Conservation (phyloP, 2,113 vertebrate species). For the human region GRCh38 chrX:17415001-17415500, state of each 20-base stretch:
- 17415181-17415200: background rate
- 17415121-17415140: background rate
- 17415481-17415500: slow-evolving; percentile 84
- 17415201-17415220: background rate
- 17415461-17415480: slow-evolving; percentile 76
- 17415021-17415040: background rate
- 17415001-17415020: background rate
- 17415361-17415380: slow-evolving; percentile 80
- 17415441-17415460: slow-evolving; percentile 66
- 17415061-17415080: background rate
- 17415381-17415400: slow-evolving; percentile 79
- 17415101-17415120: background rate
- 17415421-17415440: background rate
- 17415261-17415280: background rate
- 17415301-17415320: slow-evolving; percentile 57
- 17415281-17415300: background rate
- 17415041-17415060: background rate
- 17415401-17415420: slow-evolving; percentile 49
- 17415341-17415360: slow-evolving; percentile 67
- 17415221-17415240: background rate
- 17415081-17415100: background rate
- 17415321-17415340: slow-evolving; percentile 49
- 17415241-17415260: slow-evolving; percentile 14
- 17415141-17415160: slow-evolving; percentile 19
- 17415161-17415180: background rate